Evolutionary conservation across 2,888 invertebrate genomes (phyloP).

Genomic region (Philopedon plagiatum): DNA sequence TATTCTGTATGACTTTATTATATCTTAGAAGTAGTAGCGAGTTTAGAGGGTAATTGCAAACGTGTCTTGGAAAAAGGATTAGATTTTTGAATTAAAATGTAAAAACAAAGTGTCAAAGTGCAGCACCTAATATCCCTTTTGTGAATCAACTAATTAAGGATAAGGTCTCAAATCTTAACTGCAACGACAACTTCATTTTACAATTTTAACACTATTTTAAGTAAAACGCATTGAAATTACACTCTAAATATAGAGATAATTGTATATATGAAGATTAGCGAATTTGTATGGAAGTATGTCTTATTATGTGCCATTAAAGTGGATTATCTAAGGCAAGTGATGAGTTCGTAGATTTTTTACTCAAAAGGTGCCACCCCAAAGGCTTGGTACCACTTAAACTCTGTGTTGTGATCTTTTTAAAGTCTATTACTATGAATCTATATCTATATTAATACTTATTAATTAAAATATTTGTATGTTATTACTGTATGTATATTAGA

Average conservation of each 20-base stretch:
- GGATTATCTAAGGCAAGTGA: constrained; percentile 52
- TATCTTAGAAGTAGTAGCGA: constrained; percentile 23
- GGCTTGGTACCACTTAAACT: constrained; percentile 65
- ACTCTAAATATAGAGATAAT: constrained; percentile 21
- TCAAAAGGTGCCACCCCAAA: constrained; percentile 58
- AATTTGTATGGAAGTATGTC: constrained; percentile 29
- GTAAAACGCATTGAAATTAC: constrained; percentile 9
- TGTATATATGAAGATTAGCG: constrained; percentile 38
- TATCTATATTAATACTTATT: constrained; percentile 68
- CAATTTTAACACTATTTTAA: too few species aligned
- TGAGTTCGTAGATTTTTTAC: constrained; percentile 57
- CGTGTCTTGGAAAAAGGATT: neutral
- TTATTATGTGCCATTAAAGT: constrained; percentile 58
- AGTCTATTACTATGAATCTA: constrained; percentile 70
- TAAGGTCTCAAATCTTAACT: too few species aligned
- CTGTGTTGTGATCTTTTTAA: constrained; percentile 71
- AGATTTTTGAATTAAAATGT: neutral
- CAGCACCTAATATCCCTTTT: too few species aligned
- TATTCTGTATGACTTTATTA: constrained; percentile 33
- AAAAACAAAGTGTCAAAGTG: too few species aligned
- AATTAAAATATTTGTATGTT: constrained; percentile 69
- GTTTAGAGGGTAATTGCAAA: constrained; percentile 17
- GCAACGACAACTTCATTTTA: too few species aligned
- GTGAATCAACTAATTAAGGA: too few species aligned
- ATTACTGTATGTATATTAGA: constrained; percentile 63